Base-by-base conservation (phyloP, 2,113 vertebrate genomes). In the Cottus gobio region DNA sequence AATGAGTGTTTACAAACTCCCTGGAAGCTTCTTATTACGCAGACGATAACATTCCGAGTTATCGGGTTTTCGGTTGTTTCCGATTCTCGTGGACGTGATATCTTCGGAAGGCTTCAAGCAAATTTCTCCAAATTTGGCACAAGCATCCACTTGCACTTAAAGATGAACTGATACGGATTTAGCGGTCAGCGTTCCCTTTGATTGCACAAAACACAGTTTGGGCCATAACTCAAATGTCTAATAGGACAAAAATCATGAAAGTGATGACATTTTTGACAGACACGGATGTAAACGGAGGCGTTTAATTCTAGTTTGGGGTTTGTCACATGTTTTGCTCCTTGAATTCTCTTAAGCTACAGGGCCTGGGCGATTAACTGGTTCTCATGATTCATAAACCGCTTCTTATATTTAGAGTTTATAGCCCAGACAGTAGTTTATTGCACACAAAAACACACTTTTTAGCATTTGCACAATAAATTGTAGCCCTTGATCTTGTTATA, bases 321-420 rank as follows among this genome's bases (percentile, higher is more conserved):
- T 52, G 7, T 61, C 18, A 48, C 34, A 24, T 64, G 62, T 63
- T 82, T 79, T 68, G 10, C 64, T 36, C 1, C 46, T 46, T 18
- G 22, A 60, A 18, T 42, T 39, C 28, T 1, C 34, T 73, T 57
- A 54, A 78, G 42, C 36, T 20, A 73, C 44, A 52, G 16, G 37
- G 31, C 22, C 61, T 42, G 37, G 34, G 66, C 61, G 77, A n/a
- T 34, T n/a, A 50, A 61, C 16, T 62, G 78, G 72, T 82, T 46
- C 61, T 73, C 22, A 36, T 75, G 80, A 72, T 56, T 88, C 71
- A 68, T 67, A 57, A 76, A 67, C 60, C 56, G 2, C 22, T 34
- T 69, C 36, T 74, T 73, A 62, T 65, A 31, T 26, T 84, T 42
- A 24, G 37, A 73, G 31, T 66, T 34, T 24, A 44, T n/a, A 37